phyloP scores from a whole-genome alignment of 1,140 invertebrate species.

The Bombus haemorrhoidalis region DNA sequence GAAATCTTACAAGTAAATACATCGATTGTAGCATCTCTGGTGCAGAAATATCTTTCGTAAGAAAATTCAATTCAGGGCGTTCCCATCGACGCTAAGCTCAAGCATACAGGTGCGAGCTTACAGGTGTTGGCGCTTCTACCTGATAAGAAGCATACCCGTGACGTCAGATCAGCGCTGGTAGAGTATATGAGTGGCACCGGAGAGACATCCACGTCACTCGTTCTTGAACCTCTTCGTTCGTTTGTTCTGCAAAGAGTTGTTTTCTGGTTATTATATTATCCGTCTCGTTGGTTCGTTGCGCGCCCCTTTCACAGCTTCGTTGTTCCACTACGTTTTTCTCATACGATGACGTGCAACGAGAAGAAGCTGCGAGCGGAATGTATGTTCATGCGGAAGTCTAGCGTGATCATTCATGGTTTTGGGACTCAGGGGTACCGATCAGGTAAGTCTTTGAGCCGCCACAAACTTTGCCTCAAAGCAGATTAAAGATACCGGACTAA shows the following conservation, averaged over 20 bases:
- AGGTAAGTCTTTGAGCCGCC: slow-evolving; percentile 9
- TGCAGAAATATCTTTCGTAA: slow-evolving; percentile 13
- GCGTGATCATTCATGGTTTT: slow-evolving; percentile 2
- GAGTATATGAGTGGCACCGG: slow-evolving; percentile 81
- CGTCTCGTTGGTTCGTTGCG: not conserved
- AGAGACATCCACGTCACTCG: slow-evolving; percentile 80
- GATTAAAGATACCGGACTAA: not conserved
- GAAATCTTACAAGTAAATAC: not conserved
- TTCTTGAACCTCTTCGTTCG: slow-evolving; percentile 75
- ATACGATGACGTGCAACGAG: not conserved
- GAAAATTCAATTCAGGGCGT: slow-evolving; percentile 55
- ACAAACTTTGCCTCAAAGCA: not conserved
- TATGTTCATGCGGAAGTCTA: slow-evolving; percentile 31
- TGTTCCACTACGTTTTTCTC: not conserved
- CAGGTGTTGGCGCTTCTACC: slow-evolving; percentile 69
- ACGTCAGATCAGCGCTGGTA: slow-evolving; percentile 79
- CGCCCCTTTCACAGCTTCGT: not conserved
- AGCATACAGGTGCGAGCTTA: slow-evolving; percentile 63
- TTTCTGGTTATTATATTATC: slow-evolving; percentile 12
- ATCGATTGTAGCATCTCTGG: not conserved
- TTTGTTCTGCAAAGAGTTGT: slow-evolving; percentile 62
- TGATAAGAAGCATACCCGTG: slow-evolving; percentile 80
- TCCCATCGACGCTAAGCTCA: slow-evolving; percentile 58
- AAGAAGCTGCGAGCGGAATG: not conserved
- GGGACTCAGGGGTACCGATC: not conserved